Conservation (phyloP, 2,797 vertebrate species). For the Champsocephalus esox region DNA sequence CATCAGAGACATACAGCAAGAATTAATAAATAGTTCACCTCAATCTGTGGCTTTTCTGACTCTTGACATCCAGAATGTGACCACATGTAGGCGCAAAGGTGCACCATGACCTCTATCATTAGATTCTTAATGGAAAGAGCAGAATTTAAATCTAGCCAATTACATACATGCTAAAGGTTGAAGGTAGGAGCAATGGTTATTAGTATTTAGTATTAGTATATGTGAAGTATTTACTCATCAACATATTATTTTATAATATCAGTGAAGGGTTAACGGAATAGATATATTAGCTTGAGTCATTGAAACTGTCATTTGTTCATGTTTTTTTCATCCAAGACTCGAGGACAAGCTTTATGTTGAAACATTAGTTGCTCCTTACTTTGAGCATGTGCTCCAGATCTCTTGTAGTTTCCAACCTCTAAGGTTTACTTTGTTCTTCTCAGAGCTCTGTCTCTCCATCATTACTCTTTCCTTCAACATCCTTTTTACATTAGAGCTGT, state of each 20-base stretch:
- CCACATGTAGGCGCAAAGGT: conserved; percentile 38
- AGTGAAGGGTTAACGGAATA: not conserved
- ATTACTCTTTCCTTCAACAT: conserved; percentile 28
- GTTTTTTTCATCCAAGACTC: not conserved
- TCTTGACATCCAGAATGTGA: not conserved
- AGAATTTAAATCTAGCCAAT: conserved; percentile 30
- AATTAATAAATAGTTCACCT: conserved; percentile 9
- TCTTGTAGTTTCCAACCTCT: not conserved
- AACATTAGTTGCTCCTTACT: not conserved
- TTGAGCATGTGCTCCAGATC: no score
- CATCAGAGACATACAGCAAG: not conserved
- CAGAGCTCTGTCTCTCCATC: conserved; percentile 9
- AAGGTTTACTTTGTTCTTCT: conserved; percentile 23
- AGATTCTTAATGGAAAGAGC: conserved; percentile 36
- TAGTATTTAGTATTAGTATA: no score
- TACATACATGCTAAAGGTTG: not conserved
- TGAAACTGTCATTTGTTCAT: not conserved
- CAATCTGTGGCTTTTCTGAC: conserved; percentile 10
- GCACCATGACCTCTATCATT: conserved; percentile 38
- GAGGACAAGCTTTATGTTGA: not conserved
- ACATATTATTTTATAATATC: not conserved
- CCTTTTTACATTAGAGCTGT: conserved; percentile 46
- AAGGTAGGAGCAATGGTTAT: not conserved
- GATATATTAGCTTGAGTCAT: not conserved
- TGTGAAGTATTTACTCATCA: not conserved